Base-by-base conservation (phyloP, 2,113 vertebrate genomes). In the Danionella cerebrum region DNA sequence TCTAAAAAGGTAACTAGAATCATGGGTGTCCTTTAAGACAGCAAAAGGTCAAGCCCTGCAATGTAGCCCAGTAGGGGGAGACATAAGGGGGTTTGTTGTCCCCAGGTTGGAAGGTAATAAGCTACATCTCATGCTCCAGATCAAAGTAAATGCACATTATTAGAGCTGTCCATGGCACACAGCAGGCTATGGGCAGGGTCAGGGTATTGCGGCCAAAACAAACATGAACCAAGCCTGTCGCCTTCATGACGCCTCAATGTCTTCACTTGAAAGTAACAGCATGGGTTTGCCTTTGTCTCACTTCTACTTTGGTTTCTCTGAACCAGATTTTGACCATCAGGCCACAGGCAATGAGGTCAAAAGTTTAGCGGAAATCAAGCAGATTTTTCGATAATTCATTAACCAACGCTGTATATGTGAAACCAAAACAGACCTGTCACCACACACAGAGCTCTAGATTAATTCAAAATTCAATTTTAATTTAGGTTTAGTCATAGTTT, bases 31-130 rank as follows among this genome's bases (percentile, higher is more conserved):
- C n/a, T n/a, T n/a, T n/a, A 54, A 60, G 60, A 62, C 63, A 69
- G 36, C 33, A 12, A 53, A 67, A 74, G 78, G 80, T 82, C 75
- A 79, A 38, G 70, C 65, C 71, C 50, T 6, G 47, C 42, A 41
- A 38, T 63, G 48, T 47, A 70, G 62, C 54, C 38, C 64, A 55
- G 71, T 35, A 50, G 68, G 55, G 35, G 55, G 35, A 29, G 71
- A 64, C 60, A 62, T 62, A 62, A 48, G 60, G 60, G 60, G 44
- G 60, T 48, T 48, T 64, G 48, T 35, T 63, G 42, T 63, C 59
- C 29, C 29, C 24, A 60, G 39, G n/a, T 53, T 27, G 53, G 36
- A 57, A 45, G 39, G 41, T 21, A 70, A 47, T 67, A 58, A 22
- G 38, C 41, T 59, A 29, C 22, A 42, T 58, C 48, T 54, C 27